Conservation (phyloP, 2,113 vertebrate genomes). For the Gorsachius goisagi region DNA sequence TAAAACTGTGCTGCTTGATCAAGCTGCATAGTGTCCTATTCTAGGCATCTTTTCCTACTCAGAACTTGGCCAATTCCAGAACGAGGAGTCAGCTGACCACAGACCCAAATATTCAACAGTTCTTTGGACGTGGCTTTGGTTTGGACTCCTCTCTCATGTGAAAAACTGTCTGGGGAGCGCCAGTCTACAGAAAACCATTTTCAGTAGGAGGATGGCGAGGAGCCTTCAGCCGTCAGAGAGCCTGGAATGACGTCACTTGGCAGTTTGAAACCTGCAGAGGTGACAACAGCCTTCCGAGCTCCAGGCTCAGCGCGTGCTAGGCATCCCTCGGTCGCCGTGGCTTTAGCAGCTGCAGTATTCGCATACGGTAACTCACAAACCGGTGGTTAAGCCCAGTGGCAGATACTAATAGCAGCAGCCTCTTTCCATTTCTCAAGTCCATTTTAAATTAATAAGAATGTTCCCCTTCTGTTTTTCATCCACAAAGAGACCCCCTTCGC, state of each 20-base stretch:
- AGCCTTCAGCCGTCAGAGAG: not conserved
- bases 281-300: rapidly evolving
- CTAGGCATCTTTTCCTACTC: not conserved
- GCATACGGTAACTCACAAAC: not conserved
- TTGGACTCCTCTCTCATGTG: rapidly evolving
- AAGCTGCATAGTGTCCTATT: rapidly evolving
- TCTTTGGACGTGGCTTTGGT: not conserved
- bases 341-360: not conserved
- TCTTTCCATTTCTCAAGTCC: conserved; percentile 76
- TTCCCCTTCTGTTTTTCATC: conserved; percentile 77
- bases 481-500: conserved; percentile 79
- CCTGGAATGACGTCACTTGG: not conserved
- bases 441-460: conserved; percentile 79
- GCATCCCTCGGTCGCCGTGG: not conserved
- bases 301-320: not conserved
- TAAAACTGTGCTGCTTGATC: not conserved
- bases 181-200: not conserved
- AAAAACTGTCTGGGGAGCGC: not conserved
- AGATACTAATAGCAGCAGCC: conserved; percentile 76
- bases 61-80: not conserved
- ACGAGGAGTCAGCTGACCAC: not conserved
- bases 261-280: not conserved
- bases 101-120: not conserved
- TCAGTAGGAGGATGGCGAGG: not conserved
- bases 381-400: conserved; percentile 54